These are phyloP conservation scores for Copidosoma aretas DNA, from an alignment of 2,888 invertebrate species.

Conservation along the genomic window DNA sequence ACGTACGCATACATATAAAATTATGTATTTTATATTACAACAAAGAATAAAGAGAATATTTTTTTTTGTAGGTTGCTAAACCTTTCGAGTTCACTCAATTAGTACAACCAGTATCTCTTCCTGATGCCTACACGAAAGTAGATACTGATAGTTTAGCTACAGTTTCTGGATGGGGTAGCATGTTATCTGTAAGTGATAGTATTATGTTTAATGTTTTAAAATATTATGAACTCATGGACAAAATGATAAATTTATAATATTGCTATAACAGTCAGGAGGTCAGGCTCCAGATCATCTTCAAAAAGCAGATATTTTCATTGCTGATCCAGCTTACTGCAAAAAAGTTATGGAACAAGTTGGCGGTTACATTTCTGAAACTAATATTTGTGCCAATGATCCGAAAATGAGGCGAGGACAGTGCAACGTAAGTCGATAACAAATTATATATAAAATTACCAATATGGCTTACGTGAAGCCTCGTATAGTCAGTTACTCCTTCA, in stretches of 20 bases:
- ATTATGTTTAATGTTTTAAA: not conserved
- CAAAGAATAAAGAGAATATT: not conserved
- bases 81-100: constrained; percentile 4
- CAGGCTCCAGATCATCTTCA: constrained; percentile 13
- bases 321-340: constrained; percentile 27
- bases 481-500: too few relatives aligned
- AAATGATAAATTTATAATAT: not conserved
- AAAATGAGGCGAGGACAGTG: constrained; percentile 28
- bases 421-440: constrained; percentile 19
- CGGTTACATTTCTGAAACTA: constrained; percentile 1
- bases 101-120: constrained; percentile 17
- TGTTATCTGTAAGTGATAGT: not conserved
- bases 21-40: too few relatives aligned
- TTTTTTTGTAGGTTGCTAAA: constrained; percentile 1
- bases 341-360: not conserved
- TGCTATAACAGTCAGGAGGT: constrained; percentile 3
- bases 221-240: not conserved
- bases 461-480: too few relatives aligned
- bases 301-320: constrained; percentile 24
- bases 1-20: too few relatives aligned
- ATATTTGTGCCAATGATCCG: constrained; percentile 35
- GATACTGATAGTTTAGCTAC: constrained; percentile 10
- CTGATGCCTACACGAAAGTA: constrained; percentile 5
- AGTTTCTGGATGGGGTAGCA: constrained; percentile 28
- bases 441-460: too few relatives aligned